These are phyloP conservation scores for Lampropteryx suffumata DNA, from an alignment of 2,888 invertebrate species.

Conservation along the genomic window DNA sequence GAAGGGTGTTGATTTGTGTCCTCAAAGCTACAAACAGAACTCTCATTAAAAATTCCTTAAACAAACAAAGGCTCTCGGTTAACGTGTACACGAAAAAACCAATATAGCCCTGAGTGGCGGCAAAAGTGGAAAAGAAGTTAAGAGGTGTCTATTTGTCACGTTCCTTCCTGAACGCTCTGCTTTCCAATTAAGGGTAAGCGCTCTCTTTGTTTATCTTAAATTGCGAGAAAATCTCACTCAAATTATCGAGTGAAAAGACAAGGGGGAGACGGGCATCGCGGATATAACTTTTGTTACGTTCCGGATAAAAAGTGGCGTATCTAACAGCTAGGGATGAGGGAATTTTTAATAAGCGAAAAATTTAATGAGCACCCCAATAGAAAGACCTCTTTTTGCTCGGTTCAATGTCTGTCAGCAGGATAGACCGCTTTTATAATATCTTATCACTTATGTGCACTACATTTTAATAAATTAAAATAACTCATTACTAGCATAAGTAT, in stretches of 20 bases:
- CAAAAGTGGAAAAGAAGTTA: constrained; percentile 81
- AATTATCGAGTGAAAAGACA: constrained; percentile 80
- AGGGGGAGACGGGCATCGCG: constrained; percentile 69
- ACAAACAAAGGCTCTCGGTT: constrained; percentile 73
- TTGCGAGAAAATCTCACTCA: constrained; percentile 83
- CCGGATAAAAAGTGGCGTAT: constrained; percentile 76
- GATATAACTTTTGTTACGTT: constrained; percentile 76
- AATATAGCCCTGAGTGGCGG: constrained; percentile 74
- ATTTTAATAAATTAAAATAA: too few relatives aligned
- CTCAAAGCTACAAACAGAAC: constrained; percentile 43
- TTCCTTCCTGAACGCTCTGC: constrained; percentile 81
- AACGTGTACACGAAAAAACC: constrained; percentile 72
- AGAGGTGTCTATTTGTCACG: constrained; percentile 84
- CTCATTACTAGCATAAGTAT: too few relatives aligned
- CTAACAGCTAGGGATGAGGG: constrained; percentile 72
- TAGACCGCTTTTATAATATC: constrained; percentile 52
- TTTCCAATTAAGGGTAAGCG: constrained; percentile 83
- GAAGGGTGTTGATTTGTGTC: constrained; percentile 39
- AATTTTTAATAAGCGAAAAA: constrained; percentile 83
- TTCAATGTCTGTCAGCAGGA: constrained; percentile 67
- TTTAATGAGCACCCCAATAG: constrained; percentile 70
- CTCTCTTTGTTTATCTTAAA: constrained; percentile 83
- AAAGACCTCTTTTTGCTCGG: constrained; percentile 62
- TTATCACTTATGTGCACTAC: too few relatives aligned
- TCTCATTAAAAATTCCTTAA: constrained; percentile 73